phyloP scores from a whole-genome alignment of 2,797 vertebrate species.

The Adelosebastes latens region DNA sequence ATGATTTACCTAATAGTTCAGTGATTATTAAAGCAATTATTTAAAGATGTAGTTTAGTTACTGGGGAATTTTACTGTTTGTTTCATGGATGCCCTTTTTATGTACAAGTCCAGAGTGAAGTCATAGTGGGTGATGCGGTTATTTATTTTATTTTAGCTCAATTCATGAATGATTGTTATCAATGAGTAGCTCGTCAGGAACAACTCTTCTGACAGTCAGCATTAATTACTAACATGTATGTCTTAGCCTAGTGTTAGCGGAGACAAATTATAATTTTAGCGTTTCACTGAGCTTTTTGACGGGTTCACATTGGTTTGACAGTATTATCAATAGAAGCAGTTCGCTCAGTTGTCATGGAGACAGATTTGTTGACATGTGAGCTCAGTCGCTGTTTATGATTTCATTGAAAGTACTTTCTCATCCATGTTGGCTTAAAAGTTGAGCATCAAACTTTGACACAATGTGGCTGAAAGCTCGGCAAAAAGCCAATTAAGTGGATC shows the following conservation, averaged over 20 bases:
- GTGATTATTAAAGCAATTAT: no score
- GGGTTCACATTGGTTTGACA: no score
- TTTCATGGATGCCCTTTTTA: no score
- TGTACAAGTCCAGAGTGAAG: no score
- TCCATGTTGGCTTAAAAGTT: neutral
- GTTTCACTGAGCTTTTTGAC: no score
- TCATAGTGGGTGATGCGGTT: no score
- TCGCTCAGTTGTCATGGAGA: neutral
- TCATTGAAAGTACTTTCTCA: neutral
- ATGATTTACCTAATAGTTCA: no score
- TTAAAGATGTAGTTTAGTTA: no score
- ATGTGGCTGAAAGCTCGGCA: accelerated
- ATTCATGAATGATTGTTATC: accelerated
- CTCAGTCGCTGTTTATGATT: neutral
- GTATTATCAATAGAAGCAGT: neutral
- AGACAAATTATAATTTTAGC: neutral
- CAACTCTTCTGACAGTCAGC: no score
- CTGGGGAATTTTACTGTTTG: no score
- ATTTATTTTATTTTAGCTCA: no score
- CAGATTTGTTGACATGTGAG: neutral
- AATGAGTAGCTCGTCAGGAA: accelerated
- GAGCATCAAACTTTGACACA: neutral
- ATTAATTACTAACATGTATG: neutral
- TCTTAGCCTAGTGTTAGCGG: neutral
- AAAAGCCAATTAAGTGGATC: neutral